A percentile compares a stretch with the other conserved stretches of the same genome.
Conservation (phyloP, 2,888 invertebrate species). For the Apamea crenata region DNA sequence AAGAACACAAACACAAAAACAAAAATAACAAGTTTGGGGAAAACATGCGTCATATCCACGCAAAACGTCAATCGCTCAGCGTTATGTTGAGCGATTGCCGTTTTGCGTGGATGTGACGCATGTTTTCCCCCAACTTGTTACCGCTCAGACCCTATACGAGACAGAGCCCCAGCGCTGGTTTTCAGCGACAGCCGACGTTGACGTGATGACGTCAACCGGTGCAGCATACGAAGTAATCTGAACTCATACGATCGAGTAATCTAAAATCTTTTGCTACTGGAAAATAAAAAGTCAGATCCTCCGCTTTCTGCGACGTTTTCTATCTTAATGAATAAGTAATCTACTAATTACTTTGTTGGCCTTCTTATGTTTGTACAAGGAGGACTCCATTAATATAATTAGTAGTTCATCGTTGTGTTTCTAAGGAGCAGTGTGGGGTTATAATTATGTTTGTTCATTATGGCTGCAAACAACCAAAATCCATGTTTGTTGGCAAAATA, state of each 20-base stretch:
- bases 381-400: conserved; percentile 38
- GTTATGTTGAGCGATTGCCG: too few relatives aligned
- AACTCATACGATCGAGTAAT: neutral
- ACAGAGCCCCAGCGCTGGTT: too few relatives aligned
- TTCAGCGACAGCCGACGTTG: too few relatives aligned
- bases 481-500: conserved; percentile 4
- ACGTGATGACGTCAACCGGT: too few relatives aligned
- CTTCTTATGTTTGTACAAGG: conserved; percentile 19
- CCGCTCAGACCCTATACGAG: too few relatives aligned
- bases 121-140: too few relatives aligned
- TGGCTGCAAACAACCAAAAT: neutral
- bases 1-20: too few relatives aligned
- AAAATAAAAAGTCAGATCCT: neutral
- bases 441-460: neutral
- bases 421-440: conserved; percentile 11
- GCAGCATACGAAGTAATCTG: too few relatives aligned
- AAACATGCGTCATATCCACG: too few relatives aligned
- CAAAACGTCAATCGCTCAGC: too few relatives aligned
- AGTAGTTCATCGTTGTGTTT: conserved; percentile 23
- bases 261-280: neutral
- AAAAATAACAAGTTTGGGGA: too few relatives aligned
- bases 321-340: conserved; percentile 27
- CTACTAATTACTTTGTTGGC: conserved; percentile 36
- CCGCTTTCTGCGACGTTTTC: neutral
- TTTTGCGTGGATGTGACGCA: too few relatives aligned